A percentile compares a stretch with the other conserved stretches of the same genome.
Conservation (phyloP, 53 echinoderm and acorn worm genomes). For the Crossaster papposus region DNA sequence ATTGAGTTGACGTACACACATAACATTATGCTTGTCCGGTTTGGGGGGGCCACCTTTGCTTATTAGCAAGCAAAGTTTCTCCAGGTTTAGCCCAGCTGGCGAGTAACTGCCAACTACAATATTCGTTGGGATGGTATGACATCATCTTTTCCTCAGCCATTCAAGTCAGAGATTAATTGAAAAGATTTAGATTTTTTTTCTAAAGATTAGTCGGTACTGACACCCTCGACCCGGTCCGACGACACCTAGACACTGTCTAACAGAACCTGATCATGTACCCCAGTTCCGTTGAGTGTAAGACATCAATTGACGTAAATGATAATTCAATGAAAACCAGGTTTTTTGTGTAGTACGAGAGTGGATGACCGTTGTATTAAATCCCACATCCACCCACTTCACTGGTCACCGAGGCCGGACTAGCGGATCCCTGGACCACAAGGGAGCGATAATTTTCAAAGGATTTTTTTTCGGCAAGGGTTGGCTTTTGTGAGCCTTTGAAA, state of each 20-base stretch:
- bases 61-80: background rate
- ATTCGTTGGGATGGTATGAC: background rate
- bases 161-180: background rate
- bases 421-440: slow-evolving; percentile 33
- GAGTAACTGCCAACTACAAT: slow-evolving; percentile 11
- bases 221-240: background rate
- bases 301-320: background rate
- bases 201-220: slow-evolving; percentile 11
- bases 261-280: background rate
- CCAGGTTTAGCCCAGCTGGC: background rate
- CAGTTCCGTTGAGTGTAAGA: background rate
- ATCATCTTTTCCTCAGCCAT: background rate
- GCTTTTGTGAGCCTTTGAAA: background rate
- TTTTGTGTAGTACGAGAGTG: background rate
- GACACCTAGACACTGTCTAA: background rate
- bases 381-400: slow-evolving; percentile 17
- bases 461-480: slow-evolving; percentile 12
- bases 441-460: slow-evolving; percentile 63
- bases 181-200: slow-evolving; percentile 5
- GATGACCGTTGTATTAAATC: background rate
- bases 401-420: background rate
- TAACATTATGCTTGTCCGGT: too few relatives aligned
- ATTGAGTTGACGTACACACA: too few relatives aligned
- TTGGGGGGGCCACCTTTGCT: too few relatives aligned
- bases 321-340: background rate